Base-by-base conservation (phyloP, 2,888 invertebrate species). In the Harpalus rufipes region DNA sequence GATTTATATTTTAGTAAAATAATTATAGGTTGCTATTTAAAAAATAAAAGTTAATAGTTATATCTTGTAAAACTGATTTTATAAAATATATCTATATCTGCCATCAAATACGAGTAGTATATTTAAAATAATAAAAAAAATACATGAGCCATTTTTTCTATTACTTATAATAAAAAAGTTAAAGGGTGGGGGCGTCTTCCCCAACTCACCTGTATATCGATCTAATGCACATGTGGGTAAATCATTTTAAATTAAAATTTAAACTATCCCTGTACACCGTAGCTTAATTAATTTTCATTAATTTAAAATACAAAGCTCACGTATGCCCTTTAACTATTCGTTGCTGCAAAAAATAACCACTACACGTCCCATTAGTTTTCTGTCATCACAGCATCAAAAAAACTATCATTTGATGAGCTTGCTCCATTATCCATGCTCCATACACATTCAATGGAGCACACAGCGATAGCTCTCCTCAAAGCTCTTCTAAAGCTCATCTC, bases 401-500 rank as follows among this genome's bases (percentile, higher is more conserved):
- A 51, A 51, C 44, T 51, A 51, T 10, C 44, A 10, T 12, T 51
- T 51, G 44, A 51, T 51, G 44, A 51, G 44, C 44, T 51, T 51
- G 44, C 44, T 51, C 44, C 44, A 51, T 51, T 51, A 51, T 51
- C 44, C 12, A 51, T 12, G 12, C 10, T 63, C 63, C 63, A 63
- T 63, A 18, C 63, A 63, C 63, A 63, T 18, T 7, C 63, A 63
- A 0, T 63, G 63, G 25, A 63, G 63, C 63, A 63, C 25, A 63
- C 25, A 63, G 21, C 63, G 63, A 63, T 63, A 63, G 63, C 63
- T 63, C 59, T 59, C 63, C 44, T 51, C 44, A 51, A 51, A 51
- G 44, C 44, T 51, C 44, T 5, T 51, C 44, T 51, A 51, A 51
- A 51, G 44, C 44, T 8, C 44, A 12, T 7, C 12, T 51, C 44